Evolutionary conservation across 2,797 vertebrate genomes (phyloP).

Genomic region (Malacoctenus gilli): DNA sequence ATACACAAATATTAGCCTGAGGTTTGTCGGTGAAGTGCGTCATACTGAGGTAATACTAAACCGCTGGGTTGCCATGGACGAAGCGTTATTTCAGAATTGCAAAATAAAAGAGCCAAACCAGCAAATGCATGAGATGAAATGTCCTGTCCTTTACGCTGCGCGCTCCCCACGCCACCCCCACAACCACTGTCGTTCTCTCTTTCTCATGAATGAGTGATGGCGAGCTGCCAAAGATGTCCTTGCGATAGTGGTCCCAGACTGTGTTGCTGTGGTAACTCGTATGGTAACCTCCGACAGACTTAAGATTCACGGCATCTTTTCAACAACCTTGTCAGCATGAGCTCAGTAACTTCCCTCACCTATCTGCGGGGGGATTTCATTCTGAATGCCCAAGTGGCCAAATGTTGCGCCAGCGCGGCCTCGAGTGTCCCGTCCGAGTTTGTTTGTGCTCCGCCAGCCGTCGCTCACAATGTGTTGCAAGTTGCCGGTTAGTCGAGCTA

Average conservation of each 20-base stretch:
- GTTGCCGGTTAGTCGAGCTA: neutral
- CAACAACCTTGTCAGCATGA: constrained; percentile 65
- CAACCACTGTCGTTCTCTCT: constrained; percentile 32
- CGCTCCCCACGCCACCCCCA: neutral
- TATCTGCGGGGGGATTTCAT: constrained; percentile 42
- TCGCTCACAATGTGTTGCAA: neutral
- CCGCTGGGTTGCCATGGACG: too few species aligned
- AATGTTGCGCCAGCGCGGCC: constrained; percentile 20
- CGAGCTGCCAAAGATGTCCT: constrained; percentile 67
- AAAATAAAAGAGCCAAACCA: too few species aligned
- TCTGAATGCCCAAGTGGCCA: constrained; percentile 37
- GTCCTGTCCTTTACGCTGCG: neutral
- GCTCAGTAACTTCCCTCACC: constrained; percentile 51
- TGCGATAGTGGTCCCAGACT: constrained; percentile 64
- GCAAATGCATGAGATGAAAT: too few species aligned
- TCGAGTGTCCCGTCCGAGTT: constrained; percentile 12
- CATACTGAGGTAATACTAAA: too few species aligned
- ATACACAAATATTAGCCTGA: too few species aligned
- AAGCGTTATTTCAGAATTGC: too few species aligned
- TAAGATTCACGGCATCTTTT: constrained; percentile 69
- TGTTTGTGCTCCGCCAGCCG: constrained; percentile 6
- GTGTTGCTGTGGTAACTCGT: constrained; percentile 74
- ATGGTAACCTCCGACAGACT: constrained; percentile 49
- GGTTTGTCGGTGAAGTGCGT: too few species aligned
- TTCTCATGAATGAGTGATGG: constrained; percentile 66